These are phyloP conservation scores for Dromiciops gliroides DNA, from an alignment of 2,113 vertebrate genomes.

Conservation along the genomic window DNA sequence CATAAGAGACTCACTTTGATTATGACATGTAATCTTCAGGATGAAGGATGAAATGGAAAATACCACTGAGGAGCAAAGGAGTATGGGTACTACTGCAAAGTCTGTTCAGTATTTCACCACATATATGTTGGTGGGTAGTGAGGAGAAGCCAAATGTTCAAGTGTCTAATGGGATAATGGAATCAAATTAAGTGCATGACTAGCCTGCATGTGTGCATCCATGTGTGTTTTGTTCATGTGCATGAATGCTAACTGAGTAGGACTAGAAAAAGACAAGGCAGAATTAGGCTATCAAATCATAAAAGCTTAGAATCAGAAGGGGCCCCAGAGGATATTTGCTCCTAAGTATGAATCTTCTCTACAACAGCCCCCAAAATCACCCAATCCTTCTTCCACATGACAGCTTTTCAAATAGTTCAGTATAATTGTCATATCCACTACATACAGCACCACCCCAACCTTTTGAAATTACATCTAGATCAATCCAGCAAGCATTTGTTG, in stretches of 20 bases:
- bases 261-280: not conserved
- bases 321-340: not conserved
- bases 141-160: not conserved
- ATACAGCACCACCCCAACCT: not conserved
- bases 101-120: not conserved
- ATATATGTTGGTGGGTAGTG: not conserved
- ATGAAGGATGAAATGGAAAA: not conserved
- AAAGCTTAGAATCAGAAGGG: not conserved
- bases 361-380: not conserved
- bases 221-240: not conserved
- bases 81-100: not conserved
- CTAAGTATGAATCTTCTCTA: not conserved
- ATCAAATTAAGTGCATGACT: not conserved
- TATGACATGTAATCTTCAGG: not conserved
- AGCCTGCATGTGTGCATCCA: not conserved
- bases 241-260: not conserved
- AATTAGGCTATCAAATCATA: not conserved
- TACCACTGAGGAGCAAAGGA: not conserved
- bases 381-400: not conserved
- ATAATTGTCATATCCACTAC: not conserved
- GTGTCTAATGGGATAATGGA: not conserved
- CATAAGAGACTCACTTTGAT: not conserved
- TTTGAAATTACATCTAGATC: not conserved
- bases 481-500: not conserved
- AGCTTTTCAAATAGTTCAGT: not conserved